These are phyloP conservation scores for Heliconius ethilla DNA, from an alignment of 2,888 invertebrate species.

Conservation along the genomic window DNA sequence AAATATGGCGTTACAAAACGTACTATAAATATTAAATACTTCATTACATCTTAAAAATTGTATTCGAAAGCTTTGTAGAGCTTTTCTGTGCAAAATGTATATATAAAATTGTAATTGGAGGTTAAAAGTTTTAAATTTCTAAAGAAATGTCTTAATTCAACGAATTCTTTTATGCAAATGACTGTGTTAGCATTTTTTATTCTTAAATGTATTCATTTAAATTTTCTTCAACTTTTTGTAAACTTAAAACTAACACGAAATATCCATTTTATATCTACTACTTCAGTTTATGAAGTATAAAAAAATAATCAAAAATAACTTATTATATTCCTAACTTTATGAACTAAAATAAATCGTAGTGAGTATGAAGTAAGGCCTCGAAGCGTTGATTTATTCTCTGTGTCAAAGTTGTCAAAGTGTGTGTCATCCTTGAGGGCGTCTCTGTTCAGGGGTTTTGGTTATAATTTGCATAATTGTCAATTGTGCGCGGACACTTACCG, in stretches of 20 bases:
- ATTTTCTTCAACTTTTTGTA: background rate
- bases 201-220: background rate
- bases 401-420: conserved; percentile 18
- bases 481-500: conserved; percentile 47
- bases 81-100: background rate
- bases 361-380: background rate
- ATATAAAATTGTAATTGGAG: background rate
- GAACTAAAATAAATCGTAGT: background rate
- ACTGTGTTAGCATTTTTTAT: background rate
- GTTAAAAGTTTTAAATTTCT: background rate
- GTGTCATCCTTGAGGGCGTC: background rate
- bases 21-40: background rate
- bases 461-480: conserved; percentile 53
- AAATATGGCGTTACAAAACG: too few relatives aligned
- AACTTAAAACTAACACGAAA: background rate
- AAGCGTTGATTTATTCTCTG: background rate
- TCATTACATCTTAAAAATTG: background rate
- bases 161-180: background rate
- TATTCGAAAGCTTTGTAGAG: background rate
- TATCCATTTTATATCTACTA: background rate
- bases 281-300: background rate
- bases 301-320: background rate
- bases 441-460: conserved; percentile 8
- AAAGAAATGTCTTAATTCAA: background rate
- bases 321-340: background rate